These are phyloP conservation scores for Cephus pygmeus DNA, from an alignment of 2,888 invertebrate species.

Conservation along the genomic window DNA sequence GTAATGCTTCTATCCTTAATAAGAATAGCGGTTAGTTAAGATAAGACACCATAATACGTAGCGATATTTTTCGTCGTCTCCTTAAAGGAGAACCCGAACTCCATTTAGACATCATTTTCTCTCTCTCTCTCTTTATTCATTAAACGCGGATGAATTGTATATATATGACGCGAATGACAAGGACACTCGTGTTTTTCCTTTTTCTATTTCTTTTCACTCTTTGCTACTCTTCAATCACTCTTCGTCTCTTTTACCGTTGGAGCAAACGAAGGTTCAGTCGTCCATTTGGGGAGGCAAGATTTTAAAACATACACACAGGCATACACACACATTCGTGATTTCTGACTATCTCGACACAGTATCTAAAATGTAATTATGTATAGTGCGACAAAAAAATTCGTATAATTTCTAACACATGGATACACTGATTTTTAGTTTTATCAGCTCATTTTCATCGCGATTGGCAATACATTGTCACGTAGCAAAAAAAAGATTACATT, in stretches of 20 bases:
- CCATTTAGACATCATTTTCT: not conserved
- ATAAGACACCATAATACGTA: slow-evolving; percentile 62
- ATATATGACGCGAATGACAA: slow-evolving; percentile 9
- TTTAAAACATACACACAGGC: not conserved
- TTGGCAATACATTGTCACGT: not conserved
- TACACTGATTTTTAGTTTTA: not conserved
- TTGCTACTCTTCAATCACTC: not conserved
- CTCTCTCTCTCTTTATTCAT: slow-evolving; percentile 22
- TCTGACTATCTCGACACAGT: not conserved
- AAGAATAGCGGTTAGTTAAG: slow-evolving; percentile 55
- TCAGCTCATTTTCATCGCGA: not conserved
- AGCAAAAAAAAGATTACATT: not conserved
- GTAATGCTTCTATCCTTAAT: slow-evolving; percentile 38
- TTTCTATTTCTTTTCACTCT: not conserved
- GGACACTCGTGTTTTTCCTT: not conserved
- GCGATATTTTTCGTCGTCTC: slow-evolving; percentile 45
- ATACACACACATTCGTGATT: not conserved
- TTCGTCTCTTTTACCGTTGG: slow-evolving; percentile 12
- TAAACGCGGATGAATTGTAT: slow-evolving; percentile 40
- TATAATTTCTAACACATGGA: not conserved
- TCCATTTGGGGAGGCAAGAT: not conserved
- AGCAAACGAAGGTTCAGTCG: not conserved
- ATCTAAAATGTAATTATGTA: not conserved
- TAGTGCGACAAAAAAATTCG: not conserved
- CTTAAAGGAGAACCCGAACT: slow-evolving; percentile 2